A percentile compares a stretch with the other conserved stretches of the same genome.
These are phyloP conservation scores for Apodemia hepburni DNA, from an alignment of 2,888 invertebrate genomes.

Conservation along the genomic window DNA sequence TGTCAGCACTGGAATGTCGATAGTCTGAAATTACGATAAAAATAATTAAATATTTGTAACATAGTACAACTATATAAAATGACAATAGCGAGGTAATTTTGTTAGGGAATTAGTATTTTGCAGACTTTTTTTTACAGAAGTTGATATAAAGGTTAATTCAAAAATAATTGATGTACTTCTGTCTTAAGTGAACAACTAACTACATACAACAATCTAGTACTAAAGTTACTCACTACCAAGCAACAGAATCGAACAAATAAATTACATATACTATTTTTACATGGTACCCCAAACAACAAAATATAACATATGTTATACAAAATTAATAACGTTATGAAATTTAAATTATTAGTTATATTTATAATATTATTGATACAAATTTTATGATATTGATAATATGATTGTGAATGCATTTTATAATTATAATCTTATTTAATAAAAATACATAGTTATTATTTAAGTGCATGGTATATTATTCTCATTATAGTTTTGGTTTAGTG, in stretches of 20 bases:
- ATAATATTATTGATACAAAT: slow-evolving; percentile 15
- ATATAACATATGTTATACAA: too few relatives aligned
- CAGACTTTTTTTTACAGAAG: neutral
- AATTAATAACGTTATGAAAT: neutral
- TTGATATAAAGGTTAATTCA: neutral
- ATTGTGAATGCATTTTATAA: slow-evolving; percentile 26
- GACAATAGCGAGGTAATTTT: neutral
- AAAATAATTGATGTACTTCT: neutral
- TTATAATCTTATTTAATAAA: slow-evolving; percentile 17
- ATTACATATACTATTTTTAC: neutral
- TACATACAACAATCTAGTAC: neutral
- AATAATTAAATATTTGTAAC: neutral
- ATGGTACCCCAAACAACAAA: neutral
- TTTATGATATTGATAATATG: slow-evolving; percentile 14
- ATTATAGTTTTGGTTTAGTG: slow-evolving; percentile 8
- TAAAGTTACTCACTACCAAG: neutral
- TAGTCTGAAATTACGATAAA: slow-evolving; percentile 68
- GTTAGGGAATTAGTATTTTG: slow-evolving; percentile 6
- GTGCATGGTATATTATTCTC: slow-evolving; percentile 34
- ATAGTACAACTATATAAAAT: neutral
- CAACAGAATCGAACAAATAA: neutral
- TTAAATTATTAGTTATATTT: neutral
- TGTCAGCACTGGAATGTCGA: slow-evolving; percentile 84
- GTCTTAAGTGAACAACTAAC: neutral
- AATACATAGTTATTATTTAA: slow-evolving; percentile 16